Conservation (phyloP, 2,797 vertebrate genomes). For the Cryptoprocta ferox region DNA sequence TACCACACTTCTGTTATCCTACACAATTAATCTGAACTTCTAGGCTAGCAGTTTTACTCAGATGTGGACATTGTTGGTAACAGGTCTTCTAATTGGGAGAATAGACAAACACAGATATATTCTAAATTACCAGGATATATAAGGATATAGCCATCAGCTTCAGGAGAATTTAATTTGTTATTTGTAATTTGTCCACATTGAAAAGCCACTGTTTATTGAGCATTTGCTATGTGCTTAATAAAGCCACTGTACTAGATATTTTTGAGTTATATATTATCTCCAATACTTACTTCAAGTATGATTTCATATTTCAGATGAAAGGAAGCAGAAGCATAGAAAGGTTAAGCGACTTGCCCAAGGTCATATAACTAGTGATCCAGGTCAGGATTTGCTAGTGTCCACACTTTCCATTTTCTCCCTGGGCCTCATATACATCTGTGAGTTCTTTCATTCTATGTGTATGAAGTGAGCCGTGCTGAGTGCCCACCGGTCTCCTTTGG, state of each 20-base stretch:
- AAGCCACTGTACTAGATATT: not conserved
- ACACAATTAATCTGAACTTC: not conserved
- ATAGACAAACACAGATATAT: not conserved
- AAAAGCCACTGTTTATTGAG: not conserved
- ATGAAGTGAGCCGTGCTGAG: not conserved
- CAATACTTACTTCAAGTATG: not conserved
- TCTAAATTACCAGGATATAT: not conserved
- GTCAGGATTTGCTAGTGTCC: not conserved
- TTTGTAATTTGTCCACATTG: not conserved
- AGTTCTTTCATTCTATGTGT: not conserved
- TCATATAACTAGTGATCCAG: not conserved
- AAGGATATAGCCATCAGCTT: not conserved
- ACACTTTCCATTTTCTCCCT: not conserved
- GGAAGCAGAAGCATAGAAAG: not conserved
- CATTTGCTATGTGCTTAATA: not conserved
- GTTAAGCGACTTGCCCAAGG: not conserved
- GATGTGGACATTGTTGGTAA: not conserved
- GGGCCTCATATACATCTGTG: rapidly evolving
- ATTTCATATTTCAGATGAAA: not conserved
- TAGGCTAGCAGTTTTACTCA: not conserved
- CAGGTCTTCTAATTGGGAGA: not conserved
- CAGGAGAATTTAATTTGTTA: not conserved
- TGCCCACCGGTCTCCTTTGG: not conserved
- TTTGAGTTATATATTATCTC: not conserved
- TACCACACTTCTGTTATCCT: not conserved